A percentile compares a stretch with the other conserved stretches of the same genome.
Evolutionary conservation across 2,888 invertebrate species (phyloP).

Genomic region (Merodon equestris): DNA sequence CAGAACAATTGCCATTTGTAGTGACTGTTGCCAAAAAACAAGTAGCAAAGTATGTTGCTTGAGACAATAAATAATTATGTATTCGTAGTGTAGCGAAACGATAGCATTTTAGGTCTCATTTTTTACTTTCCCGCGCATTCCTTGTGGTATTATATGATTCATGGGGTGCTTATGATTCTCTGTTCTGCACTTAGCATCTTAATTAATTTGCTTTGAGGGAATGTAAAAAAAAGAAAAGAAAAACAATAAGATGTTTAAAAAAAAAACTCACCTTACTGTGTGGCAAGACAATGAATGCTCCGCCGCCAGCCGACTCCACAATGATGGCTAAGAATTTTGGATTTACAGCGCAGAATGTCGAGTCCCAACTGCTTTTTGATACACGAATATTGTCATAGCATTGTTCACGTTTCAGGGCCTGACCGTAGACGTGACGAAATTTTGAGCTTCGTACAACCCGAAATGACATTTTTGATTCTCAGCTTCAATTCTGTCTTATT

Average conservation of each 20-base stretch:
- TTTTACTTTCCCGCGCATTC: constrained; percentile 47
- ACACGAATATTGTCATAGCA: constrained; percentile 98
- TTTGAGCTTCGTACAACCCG: constrained; percentile 98
- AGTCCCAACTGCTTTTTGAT: constrained; percentile 98
- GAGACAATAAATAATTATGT: constrained; percentile 62
- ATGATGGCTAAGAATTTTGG: constrained; percentile 98
- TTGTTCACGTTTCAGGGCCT: constrained; percentile 94
- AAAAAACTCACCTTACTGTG: constrained; percentile 88
- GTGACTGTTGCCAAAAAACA: constrained; percentile 41
- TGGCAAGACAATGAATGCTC: constrained; percentile 96
- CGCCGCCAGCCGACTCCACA: constrained; percentile 97
- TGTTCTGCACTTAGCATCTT: constrained; percentile 25
- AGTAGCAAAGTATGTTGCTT: constrained; percentile 29
- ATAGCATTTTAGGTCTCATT: constrained; percentile 19
- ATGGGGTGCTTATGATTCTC: constrained; percentile 13
- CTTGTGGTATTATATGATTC: constrained; percentile 48
- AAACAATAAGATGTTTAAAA: neutral
- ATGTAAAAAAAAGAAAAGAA: neutral
- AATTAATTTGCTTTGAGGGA: constrained; percentile 11
- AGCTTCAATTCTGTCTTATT: constrained; percentile 48
- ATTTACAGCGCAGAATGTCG: constrained; percentile 98
- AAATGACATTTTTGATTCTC: constrained; percentile 88
- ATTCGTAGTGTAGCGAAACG: constrained; percentile 40
- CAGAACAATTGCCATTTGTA: constrained; percentile 38
- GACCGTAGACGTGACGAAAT: constrained; percentile 95